Conservation (phyloP, 2,113 vertebrate genomes). For the Phyllostomus hastatus region DNA sequence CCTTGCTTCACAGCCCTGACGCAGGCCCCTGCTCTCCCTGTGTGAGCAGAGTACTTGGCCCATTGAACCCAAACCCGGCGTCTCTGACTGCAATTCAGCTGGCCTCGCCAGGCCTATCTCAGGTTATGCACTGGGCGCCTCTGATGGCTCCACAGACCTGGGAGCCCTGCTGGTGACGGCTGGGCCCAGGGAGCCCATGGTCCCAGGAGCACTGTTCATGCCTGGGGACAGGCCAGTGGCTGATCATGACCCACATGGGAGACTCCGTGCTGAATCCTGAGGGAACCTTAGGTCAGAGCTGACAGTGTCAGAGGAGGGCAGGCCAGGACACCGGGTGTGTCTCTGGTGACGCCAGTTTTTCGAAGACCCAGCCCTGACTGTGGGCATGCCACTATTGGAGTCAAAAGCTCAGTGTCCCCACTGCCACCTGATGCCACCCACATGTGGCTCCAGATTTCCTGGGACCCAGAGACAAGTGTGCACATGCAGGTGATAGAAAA, state of each 20-base stretch:
- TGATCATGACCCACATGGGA: neutral
- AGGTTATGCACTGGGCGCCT: no score
- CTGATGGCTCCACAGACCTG: neutral
- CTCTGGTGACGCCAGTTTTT: neutral
- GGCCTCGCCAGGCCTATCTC: neutral
- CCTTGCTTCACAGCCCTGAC: neutral
- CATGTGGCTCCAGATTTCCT: neutral
- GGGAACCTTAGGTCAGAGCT: neutral
- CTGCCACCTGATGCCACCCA: neutral
- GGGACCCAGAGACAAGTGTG: neutral
- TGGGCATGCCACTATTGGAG: neutral
- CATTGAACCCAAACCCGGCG: neutral
- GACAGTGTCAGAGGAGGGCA: neutral
- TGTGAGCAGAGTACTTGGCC: neutral
- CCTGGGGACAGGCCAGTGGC: neutral
- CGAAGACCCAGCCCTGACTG: neutral
- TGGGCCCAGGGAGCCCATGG: neutral
- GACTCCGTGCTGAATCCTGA: neutral
- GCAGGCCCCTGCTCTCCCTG: neutral
- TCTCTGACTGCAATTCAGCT: neutral
- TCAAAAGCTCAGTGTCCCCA: neutral
- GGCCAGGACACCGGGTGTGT: neutral
- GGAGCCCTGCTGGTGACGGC: neutral
- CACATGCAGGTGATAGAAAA: neutral
- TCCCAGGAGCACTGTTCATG: neutral